Conservation (phyloP, 2,113 vertebrate genomes). For the Elephantulus edwardii region DNA sequence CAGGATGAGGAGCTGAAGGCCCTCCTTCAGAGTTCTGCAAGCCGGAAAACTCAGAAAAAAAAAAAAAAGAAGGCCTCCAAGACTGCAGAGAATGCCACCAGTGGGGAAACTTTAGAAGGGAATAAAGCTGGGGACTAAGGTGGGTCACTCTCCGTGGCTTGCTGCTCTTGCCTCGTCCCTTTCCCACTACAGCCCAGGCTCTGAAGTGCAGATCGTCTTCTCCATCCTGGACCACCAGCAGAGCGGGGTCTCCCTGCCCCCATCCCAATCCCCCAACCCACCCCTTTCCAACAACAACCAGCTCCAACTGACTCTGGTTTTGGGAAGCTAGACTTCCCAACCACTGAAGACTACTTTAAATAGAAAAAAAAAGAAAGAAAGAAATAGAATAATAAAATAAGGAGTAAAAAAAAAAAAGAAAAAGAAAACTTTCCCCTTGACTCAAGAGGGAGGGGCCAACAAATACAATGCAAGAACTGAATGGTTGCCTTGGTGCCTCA, state of each 20-base stretch:
- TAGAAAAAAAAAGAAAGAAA: slow-evolving; percentile 77
- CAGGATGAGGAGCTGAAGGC: slow-evolving; percentile 96
- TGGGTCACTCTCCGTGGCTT: slow-evolving; percentile 61
- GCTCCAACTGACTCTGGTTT: slow-evolving; percentile 81
- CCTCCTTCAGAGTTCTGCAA: slow-evolving; percentile 96
- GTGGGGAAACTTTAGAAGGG: slow-evolving; percentile 91
- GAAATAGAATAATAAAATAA: slow-evolving; percentile 84
- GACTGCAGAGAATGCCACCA: slow-evolving; percentile 93
- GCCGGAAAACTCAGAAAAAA: slow-evolving; percentile 98
- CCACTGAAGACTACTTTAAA: slow-evolving; percentile 82
- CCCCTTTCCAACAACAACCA: slow-evolving; percentile 75
- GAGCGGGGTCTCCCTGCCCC: slow-evolving; percentile 69
- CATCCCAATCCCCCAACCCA: slow-evolving; percentile 45
- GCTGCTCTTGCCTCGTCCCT: slow-evolving; percentile 74
- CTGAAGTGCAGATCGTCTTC: slow-evolving; percentile 74
- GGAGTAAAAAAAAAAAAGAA: slow-evolving; percentile 85
- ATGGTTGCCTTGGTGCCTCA: too few relatives aligned
- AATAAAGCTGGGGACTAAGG: slow-evolving; percentile 93
- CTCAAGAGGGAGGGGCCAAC: too few relatives aligned
- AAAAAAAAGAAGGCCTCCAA: slow-evolving; percentile 99
- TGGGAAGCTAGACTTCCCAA: slow-evolving; percentile 79
- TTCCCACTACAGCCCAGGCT: slow-evolving; percentile 71
- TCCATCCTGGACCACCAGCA: slow-evolving; percentile 65
- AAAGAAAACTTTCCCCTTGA: too few relatives aligned
- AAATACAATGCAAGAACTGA: too few relatives aligned